Conservation (phyloP, 2,888 invertebrate species). For the Fragum sueziense region DNA sequence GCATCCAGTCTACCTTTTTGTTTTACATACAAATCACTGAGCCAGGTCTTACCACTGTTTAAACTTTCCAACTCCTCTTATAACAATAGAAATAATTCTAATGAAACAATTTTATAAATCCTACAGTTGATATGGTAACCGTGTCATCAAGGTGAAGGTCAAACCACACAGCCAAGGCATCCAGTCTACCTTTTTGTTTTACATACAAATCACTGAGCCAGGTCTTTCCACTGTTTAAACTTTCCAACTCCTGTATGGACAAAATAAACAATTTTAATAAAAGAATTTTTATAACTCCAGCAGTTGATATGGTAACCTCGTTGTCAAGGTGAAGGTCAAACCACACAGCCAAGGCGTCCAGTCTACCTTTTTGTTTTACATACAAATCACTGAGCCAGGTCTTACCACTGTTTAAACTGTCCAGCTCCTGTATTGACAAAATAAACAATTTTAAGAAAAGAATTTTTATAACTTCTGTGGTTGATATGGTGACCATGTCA, state of each 20-base stretch:
- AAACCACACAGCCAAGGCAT: constrained; percentile 89
- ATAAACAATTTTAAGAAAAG: background rate
- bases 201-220: constrained; percentile 60
- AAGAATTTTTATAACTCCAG: constrained; percentile 84
- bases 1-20: constrained; percentile 86
- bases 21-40: constrained; percentile 59
- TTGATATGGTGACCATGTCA: constrained; percentile 86
- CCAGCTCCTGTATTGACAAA: constrained; percentile 54
- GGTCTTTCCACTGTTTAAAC: constrained; percentile 56
- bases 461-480: too few species aligned
- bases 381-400: constrained; percentile 53
- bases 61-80: constrained; percentile 63
- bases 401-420: constrained; percentile 56
- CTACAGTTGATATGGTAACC: constrained; percentile 86
- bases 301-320: constrained; percentile 86
- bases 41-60: constrained; percentile 57
- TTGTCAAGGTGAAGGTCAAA: constrained; percentile 89
- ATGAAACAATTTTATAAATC: too few species aligned
- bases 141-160: constrained; percentile 87
- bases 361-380: constrained; percentile 82
- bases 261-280: too few species aligned
- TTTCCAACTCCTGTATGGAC: constrained; percentile 64
- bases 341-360: constrained; percentile 89
- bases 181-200: constrained; percentile 84
- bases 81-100: too few species aligned